Conservation (phyloP, 2,797 vertebrate species). For the Esox masquinongy region DNA sequence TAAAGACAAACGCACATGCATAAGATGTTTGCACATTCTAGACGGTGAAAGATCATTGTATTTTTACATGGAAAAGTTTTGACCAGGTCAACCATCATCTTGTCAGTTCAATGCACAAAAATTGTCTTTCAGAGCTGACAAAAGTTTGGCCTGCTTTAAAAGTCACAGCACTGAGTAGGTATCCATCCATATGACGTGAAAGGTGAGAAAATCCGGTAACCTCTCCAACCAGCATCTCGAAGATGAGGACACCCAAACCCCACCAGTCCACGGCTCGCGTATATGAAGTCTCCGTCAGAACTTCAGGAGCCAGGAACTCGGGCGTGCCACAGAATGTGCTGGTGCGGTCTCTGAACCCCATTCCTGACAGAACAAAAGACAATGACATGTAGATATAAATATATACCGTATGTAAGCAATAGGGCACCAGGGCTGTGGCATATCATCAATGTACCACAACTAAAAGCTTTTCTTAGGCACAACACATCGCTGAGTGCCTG, state of each 20-base stretch:
- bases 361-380: conserved; percentile 74
- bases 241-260: conserved; percentile 98
- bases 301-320: conserved; percentile 96
- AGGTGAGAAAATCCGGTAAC: conserved; percentile 67
- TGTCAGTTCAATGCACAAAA: neutral
- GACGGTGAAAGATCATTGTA: neutral
- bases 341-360: conserved; percentile 97
- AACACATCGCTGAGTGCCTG: too few species aligned
- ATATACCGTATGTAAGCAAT: too few species aligned
- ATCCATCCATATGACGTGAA: neutral
- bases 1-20: conserved; percentile 8
- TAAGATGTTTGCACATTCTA: neutral
- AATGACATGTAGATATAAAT: neutral
- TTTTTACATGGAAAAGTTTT: neutral
- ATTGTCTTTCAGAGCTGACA: neutral
- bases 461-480: too few species aligned
- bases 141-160: neutral
- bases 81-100: neutral
- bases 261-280: conserved; percentile 99
- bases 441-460: too few species aligned
- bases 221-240: conserved; percentile 99
- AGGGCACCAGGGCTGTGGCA: too few species aligned
- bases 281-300: conserved; percentile 97
- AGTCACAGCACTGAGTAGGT: neutral
- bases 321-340: conserved; percentile 98